phyloP scores from a whole-genome alignment of 2,113 vertebrate species.

The Hyperopisus bebe region DNA sequence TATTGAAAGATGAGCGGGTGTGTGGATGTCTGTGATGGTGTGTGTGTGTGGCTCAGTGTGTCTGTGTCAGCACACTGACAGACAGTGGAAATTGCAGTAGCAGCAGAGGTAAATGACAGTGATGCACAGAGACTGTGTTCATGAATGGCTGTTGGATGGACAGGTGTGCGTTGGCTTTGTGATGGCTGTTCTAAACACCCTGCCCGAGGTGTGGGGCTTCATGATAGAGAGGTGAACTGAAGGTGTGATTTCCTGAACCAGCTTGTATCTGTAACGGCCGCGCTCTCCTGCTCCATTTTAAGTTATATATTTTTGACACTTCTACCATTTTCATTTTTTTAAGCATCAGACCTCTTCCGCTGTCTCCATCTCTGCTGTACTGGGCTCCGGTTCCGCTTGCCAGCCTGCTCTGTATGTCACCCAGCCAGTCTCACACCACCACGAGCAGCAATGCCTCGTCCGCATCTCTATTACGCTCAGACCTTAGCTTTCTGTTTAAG shows the following conservation, averaged over 20 bases:
- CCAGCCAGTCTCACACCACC: slow-evolving; percentile 60
- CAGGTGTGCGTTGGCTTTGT: neutral
- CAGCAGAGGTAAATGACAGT: neutral
- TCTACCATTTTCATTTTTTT: slow-evolving; percentile 17
- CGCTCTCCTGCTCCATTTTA: neutral
- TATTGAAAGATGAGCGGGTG: slow-evolving; percentile 35
- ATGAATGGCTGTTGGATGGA: neutral
- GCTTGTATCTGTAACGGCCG: slow-evolving; percentile 19
- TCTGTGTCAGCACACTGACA: slow-evolving; percentile 1
- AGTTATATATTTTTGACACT: neutral
- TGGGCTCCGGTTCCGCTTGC: slow-evolving; percentile 74
- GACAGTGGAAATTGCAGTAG: neutral
- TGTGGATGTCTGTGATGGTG: slow-evolving; percentile 29
- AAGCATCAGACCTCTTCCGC: slow-evolving; percentile 12
- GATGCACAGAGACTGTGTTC: neutral
- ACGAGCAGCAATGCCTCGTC: slow-evolving; percentile 97
- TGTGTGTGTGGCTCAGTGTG: slow-evolving; percentile 16
- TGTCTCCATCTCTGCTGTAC: slow-evolving; percentile 32
- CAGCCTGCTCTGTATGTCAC: slow-evolving; percentile 63
- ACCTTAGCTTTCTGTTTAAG: slow-evolving; percentile 39
- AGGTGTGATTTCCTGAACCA: slow-evolving; percentile 29
- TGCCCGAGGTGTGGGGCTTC: neutral
- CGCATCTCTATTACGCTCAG: slow-evolving; percentile 47
- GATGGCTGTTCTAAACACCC: neutral
- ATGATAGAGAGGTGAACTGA: slow-evolving; percentile 1